Base-by-base conservation (phyloP, 2,113 vertebrate species). In the Camarhynchus parvulus region DNA sequence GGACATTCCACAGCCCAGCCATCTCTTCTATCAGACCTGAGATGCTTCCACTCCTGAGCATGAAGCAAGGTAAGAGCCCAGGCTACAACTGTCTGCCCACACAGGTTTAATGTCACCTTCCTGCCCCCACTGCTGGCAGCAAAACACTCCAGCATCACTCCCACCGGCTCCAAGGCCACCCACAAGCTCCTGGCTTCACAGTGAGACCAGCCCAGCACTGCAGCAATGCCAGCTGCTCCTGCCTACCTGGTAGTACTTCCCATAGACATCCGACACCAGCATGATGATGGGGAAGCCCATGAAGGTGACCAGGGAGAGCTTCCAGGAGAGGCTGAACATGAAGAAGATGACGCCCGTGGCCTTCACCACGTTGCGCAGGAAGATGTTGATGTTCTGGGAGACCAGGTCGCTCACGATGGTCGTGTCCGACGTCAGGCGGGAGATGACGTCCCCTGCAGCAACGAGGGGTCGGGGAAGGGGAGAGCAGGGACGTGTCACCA, bases 251-350 rank as follows among this genome's bases (percentile, higher is more conserved):
- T 99, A 99, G 96, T 99, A 99, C 68, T 98, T 98, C 44, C 99
- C 99, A 2, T 99, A 99, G 80, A 99, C 59, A 59, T 98, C 98
- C 6, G 99, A 99, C 93, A 99, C 91, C 24, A 99, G 90, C 89
- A 98, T 98, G 53, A 99, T 99, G 97, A 99, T 99, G 80, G 99
- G 99, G 95, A 99, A 99, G 35, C 99, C 99, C 98, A 99, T 99
- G 97, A 99, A 96, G 55, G 98, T 98, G 95, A 99, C 98, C 15
- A 99, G 68, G 0, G 99, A 98, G 21, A 99, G 99, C 96, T 99
- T 99, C 99, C 99, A 99, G 6, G 99, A 99, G 87, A 99, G 98
- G 92, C 97, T 98, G 93, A 98, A 99, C 99, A 99, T 99, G 97
- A 99, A 99, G 97, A 98, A 95, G 89, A 99, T 98, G 80, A 98